Conservation (phyloP, 1,140 invertebrate species). For the Himalopsyche phryganea region DNA sequence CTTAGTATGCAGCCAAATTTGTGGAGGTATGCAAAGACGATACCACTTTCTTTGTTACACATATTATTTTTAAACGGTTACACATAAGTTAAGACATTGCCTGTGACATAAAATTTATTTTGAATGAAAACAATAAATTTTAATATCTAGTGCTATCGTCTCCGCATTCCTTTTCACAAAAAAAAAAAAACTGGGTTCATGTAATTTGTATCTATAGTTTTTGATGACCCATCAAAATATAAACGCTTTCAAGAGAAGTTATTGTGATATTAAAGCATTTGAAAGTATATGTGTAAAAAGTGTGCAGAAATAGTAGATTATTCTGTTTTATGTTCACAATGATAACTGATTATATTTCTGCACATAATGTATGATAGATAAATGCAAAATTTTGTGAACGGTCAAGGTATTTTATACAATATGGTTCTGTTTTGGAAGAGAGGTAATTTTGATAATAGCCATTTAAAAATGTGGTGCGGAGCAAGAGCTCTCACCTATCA, state of each 20-base stretch:
- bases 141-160: slow-evolving; percentile 29
- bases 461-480: slow-evolving; percentile 32
- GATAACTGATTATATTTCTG: too few relatives aligned
- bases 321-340: too few relatives aligned
- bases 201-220: too few relatives aligned
- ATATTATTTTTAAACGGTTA: slow-evolving; percentile 24
- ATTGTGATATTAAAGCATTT: too few relatives aligned
- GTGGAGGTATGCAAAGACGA: slow-evolving; percentile 35
- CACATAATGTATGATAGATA: too few relatives aligned
- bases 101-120: slow-evolving; percentile 13
- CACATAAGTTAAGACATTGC: slow-evolving; percentile 33
- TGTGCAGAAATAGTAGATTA: too few relatives aligned
- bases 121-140: slow-evolving; percentile 5
- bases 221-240: too few relatives aligned
- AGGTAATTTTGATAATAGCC: slow-evolving; percentile 26
- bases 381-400: too few relatives aligned
- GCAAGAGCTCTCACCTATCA: slow-evolving; percentile 78
- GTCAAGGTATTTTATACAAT: background rate
- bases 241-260: too few relatives aligned
- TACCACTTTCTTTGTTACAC: slow-evolving; percentile 27
- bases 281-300: too few relatives aligned
- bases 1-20: slow-evolving; percentile 28
- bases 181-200: too few relatives aligned
- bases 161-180: slow-evolving; percentile 11
- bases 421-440: slow-evolving; percentile 26